These are phyloP conservation scores for Apogon talboti DNA, from an alignment of 2,797 vertebrate species.

Conservation along the genomic window DNA sequence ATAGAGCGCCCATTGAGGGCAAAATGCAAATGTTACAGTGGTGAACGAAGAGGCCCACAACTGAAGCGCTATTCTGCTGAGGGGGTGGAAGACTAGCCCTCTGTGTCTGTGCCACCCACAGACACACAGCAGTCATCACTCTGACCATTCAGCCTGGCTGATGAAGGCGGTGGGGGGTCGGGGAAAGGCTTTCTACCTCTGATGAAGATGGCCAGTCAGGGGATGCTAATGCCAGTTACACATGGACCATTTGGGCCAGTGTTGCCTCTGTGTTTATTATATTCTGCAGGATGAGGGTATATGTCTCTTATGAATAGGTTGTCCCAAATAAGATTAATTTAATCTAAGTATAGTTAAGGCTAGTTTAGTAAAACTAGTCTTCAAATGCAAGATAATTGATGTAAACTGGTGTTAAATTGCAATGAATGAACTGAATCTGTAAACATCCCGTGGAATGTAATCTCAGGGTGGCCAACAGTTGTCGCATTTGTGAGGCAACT, in stretches of 20 bases:
- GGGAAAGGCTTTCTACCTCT: constrained; percentile 3
- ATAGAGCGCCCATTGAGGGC: constrained; percentile 76
- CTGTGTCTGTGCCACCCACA: constrained; percentile 80
- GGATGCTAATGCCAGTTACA: constrained; percentile 33
- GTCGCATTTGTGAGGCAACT: too few species aligned
- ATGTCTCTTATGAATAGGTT: background rate
- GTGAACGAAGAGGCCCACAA: constrained; percentile 70
- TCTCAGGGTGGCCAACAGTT: too few species aligned
- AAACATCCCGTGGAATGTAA: too few species aligned
- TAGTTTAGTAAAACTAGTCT: too few species aligned
- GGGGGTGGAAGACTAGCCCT: constrained; percentile 74
- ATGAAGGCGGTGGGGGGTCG: constrained; percentile 50
- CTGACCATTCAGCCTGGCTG: constrained; percentile 64
- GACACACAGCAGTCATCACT: constrained; percentile 74
- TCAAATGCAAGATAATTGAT: too few species aligned
- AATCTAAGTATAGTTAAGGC: too few species aligned
- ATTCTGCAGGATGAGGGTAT: background rate
- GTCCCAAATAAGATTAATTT: too few species aligned
- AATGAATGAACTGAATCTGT: too few species aligned
- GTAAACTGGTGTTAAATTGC: too few species aligned
- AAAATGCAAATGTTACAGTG: constrained; percentile 83
- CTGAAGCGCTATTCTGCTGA: constrained; percentile 74
- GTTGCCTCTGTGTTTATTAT: constrained; percentile 21
- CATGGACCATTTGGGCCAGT: constrained; percentile 30
- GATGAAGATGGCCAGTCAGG: constrained; percentile 48